Evolutionary conservation across 2,888 invertebrate genomes (phyloP), one percentile per base, ranked within the genome.

Genomic region (Oligia strigilis): DNA sequence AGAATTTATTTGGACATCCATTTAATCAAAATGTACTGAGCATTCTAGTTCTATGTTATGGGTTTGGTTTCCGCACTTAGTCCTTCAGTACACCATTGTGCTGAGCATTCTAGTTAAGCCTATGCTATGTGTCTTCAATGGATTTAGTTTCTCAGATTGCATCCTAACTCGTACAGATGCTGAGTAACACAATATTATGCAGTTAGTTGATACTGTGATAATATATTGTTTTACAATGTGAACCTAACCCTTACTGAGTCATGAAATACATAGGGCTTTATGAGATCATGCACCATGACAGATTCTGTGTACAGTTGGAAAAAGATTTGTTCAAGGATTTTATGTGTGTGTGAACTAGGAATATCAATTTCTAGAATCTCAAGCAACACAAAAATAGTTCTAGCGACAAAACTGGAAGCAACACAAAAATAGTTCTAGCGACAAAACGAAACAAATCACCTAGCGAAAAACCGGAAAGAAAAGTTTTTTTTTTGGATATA

Each of bases 181-280:
- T 74, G 74, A 71, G 86, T 82, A 85, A 86, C 55, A 65, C 72
- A 43, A 86, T 87, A 86, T 75, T 70, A 46, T 64, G n/a, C 46
- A 77, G 75, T 85, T 87, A 71, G 81, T 84, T 87, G 87, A 86
- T 81, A 82, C 74, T 13, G 77, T 85, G 85, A 87, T 78, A 85
- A 36, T 36, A 36, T 36, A 87, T 87, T 82, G 76, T 60, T 65
- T 77, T 80, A 75, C 71, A 66, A 82, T 86, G 64, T 80, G 66
- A 77, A 72, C 82, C 62, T 60, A 29, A 75, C 65, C 73, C 76
- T 78, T 75, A 65, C 74, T 81, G 74, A 84, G 70, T 77, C 75
- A 85, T 75, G 36, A 36, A 62, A 60, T 64, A 69, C n/a, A 67
- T 29, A 79, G 40, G 73, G 65, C 58, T 83, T 73, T 77, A 75